Evolutionary conservation across 2,888 invertebrate species (phyloP).

Genomic region (Mesoligia furuncula): DNA sequence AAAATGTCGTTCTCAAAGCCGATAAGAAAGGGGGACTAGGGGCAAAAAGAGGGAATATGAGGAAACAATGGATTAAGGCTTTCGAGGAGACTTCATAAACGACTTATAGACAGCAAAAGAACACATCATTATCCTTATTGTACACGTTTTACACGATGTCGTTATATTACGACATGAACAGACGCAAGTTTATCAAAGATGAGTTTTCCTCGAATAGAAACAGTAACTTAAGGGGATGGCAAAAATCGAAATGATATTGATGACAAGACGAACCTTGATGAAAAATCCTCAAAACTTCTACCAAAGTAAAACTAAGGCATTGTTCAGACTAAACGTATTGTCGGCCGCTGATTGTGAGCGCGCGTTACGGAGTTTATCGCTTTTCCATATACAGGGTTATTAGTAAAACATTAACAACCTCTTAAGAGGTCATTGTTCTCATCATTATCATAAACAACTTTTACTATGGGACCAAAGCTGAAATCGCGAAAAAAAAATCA

Average conservation of each 20-base stretch:
- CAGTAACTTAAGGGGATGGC: background rate
- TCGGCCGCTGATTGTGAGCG: too few species aligned
- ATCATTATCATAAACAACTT: too few species aligned
- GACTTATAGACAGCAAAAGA: background rate
- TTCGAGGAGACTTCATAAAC: slow-evolving; percentile 12
- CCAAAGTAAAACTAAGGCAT: slow-evolving; percentile 35
- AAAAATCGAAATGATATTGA: slow-evolving; percentile 2
- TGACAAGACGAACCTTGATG: slow-evolving; percentile 31
- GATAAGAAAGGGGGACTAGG: slow-evolving; percentile 8
- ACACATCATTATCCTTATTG: slow-evolving; percentile 13
- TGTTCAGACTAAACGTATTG: too few species aligned
- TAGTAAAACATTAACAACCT: too few species aligned
- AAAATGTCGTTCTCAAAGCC: slow-evolving; percentile 18
- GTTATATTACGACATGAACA: background rate
- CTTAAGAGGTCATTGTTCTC: too few species aligned
- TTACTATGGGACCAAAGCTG: too few species aligned
- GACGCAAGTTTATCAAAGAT: background rate
- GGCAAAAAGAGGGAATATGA: slow-evolving; percentile 5
- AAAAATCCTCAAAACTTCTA: slow-evolving; percentile 48
- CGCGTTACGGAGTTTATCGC: too few species aligned
- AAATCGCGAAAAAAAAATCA: too few species aligned
- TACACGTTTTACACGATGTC: background rate
- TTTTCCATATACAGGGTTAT: too few species aligned
- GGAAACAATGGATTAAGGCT: slow-evolving; percentile 12
- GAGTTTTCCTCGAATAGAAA: background rate